Evolutionary conservation across 35 echinoderm and acorn worm genomes (phyloP).

Genomic region (Lytechinus pictus): DNA sequence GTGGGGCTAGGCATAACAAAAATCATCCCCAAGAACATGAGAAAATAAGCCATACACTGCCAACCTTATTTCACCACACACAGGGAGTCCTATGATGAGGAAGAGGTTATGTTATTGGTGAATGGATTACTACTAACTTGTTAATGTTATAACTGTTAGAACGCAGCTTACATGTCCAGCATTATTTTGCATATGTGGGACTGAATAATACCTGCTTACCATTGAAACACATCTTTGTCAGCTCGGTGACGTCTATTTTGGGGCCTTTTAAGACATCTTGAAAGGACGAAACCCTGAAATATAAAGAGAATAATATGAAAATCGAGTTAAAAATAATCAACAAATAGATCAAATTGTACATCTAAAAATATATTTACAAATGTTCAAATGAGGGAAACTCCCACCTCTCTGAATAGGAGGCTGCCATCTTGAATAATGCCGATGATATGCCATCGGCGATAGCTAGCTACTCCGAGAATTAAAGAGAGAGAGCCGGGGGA

Average conservation of each 20-base stretch:
- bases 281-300: constrained; percentile 63
- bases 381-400: background rate
- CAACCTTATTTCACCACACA: no score
- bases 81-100: no score
- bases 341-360: background rate
- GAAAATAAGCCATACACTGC: no score
- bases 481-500: no score
- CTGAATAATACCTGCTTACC: constrained; percentile 39
- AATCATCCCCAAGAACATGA: no score
- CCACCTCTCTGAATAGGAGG: constrained; percentile 39
- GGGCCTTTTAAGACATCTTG: constrained; percentile 63
- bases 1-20: no score
- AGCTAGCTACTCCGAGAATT: no score
- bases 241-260: constrained; percentile 58
- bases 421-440: constrained; percentile 43
- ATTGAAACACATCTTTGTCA: constrained; percentile 71
- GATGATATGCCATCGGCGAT: no score
- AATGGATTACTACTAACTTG: no score
- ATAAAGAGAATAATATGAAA: background rate
- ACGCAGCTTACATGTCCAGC: background rate
- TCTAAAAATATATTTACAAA: background rate
- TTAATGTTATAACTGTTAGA: no score
- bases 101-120: no score
- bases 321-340: background rate
- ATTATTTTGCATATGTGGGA: background rate